Percentiles rank a stretch among this genome's conserved stretches.
phyloP scores from a whole-genome alignment of 2,797 vertebrate genomes.

The Percopsis omiscomaycus region DNA sequence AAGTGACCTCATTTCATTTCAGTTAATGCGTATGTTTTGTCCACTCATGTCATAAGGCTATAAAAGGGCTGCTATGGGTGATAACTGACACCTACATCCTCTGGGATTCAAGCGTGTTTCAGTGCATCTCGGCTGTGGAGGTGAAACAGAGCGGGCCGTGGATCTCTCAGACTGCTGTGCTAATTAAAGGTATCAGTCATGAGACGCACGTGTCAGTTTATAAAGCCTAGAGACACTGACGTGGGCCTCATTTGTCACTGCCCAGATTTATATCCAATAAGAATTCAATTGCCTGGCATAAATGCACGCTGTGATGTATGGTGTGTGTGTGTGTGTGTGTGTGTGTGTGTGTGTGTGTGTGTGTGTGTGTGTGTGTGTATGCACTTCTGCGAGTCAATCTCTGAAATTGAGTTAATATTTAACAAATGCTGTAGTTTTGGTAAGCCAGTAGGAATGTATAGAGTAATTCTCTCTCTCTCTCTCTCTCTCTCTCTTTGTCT shows the following conservation, averaged over 20 bases:
- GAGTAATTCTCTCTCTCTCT: slow-evolving; percentile 14
- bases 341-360: not conserved
- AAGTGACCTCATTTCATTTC: no score
- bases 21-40: no score
- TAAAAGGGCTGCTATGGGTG: no score
- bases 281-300: slow-evolving; percentile 74
- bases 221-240: slow-evolving; percentile 42
- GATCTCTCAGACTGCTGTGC: slow-evolving; percentile 51
- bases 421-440: not conserved
- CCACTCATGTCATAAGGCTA: no score
- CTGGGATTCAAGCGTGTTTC: slow-evolving; percentile 1
- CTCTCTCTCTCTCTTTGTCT: not conserved
- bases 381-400: not conserved
- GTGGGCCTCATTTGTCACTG: slow-evolving; percentile 64
- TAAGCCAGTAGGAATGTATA: slow-evolving; percentile 26
- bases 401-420: slow-evolving; percentile 26
- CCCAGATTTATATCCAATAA: slow-evolving; percentile 72
- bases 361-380: not conserved
- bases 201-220: slow-evolving; percentile 64
- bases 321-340: slow-evolving; percentile 15
- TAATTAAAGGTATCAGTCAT: slow-evolving; percentile 75
- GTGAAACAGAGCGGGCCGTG: slow-evolving; percentile 50
- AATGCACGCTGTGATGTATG: slow-evolving; percentile 70
- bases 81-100: no score
- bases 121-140: slow-evolving; percentile 43